phyloP scores from a whole-genome alignment of 2,888 invertebrate species.

The Zhuqinia jingwanae region DNA sequence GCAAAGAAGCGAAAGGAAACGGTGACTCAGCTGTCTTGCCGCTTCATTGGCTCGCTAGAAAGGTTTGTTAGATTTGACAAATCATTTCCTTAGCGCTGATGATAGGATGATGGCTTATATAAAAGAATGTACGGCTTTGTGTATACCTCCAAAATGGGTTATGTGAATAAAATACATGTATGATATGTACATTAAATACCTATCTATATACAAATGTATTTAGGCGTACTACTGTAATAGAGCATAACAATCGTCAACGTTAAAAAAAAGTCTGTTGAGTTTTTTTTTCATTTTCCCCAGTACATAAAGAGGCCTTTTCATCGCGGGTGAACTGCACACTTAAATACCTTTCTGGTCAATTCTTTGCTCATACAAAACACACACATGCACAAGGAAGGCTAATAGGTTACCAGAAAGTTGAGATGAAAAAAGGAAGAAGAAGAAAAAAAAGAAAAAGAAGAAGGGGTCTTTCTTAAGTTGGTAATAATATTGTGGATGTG shows the following conservation, averaged over 20 bases:
- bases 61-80: slow-evolving; percentile 78
- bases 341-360: slow-evolving; percentile 69
- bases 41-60: slow-evolving; percentile 74
- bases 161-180: too few relatives aligned
- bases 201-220: neutral
- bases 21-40: slow-evolving; percentile 76
- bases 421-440: neutral
- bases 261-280: slow-evolving; percentile 1
- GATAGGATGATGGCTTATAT: slow-evolving; percentile 66
- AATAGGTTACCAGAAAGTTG: slow-evolving; percentile 21
- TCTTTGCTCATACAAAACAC: too few relatives aligned
- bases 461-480: slow-evolving; percentile 1
- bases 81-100: slow-evolving; percentile 77
- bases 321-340: slow-evolving; percentile 62
- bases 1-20: slow-evolving; percentile 68
- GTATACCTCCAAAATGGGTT: neutral
- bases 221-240: too few relatives aligned
- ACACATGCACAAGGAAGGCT: neutral
- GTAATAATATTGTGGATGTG: neutral
- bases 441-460: neutral
- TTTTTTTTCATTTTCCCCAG: slow-evolving; percentile 23
- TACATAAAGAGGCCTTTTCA: slow-evolving; percentile 48
- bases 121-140: neutral
- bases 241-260: neutral
- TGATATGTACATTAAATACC: too few relatives aligned